phyloP scores from a whole-genome alignment of 2,888 invertebrate species.

The Amiota minor region DNA sequence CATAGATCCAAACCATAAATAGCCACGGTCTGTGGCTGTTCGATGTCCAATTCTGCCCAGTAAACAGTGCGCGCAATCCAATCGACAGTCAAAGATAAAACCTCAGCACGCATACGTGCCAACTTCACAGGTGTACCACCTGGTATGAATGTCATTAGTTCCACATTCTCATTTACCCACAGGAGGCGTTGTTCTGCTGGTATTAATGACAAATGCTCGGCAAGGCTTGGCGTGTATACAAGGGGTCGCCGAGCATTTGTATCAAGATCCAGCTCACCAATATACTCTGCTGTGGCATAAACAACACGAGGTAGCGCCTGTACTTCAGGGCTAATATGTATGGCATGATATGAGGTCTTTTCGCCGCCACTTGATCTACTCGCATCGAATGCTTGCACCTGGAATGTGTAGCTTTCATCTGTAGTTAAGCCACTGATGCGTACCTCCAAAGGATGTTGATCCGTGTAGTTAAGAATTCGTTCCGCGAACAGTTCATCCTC shows the following conservation, averaged over 20 bases:
- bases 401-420: constrained; percentile 81
- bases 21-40: constrained; percentile 72
- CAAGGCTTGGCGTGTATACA: constrained; percentile 78
- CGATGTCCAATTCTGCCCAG: constrained; percentile 80
- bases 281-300: constrained; percentile 81
- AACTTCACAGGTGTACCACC: constrained; percentile 74
- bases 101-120: constrained; percentile 76
- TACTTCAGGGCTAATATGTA: constrained; percentile 80
- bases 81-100: constrained; percentile 83
- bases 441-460: constrained; percentile 73
- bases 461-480: constrained; percentile 56
- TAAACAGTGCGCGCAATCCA: constrained; percentile 91
- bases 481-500: constrained; percentile 63
- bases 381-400: constrained; percentile 85
- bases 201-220: constrained; percentile 80
- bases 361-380: constrained; percentile 76
- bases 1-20: constrained; percentile 81
- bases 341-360: constrained; percentile 77
- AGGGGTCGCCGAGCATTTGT: constrained; percentile 78
- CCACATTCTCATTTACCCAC: constrained; percentile 81
- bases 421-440: constrained; percentile 76
- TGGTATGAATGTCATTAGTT: constrained; percentile 69
- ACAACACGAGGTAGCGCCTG: constrained; percentile 88
- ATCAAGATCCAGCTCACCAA: constrained; percentile 85
- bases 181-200: constrained; percentile 82